phyloP scores from a whole-genome alignment of 2,888 invertebrate species.

The Sericinus montela region DNA sequence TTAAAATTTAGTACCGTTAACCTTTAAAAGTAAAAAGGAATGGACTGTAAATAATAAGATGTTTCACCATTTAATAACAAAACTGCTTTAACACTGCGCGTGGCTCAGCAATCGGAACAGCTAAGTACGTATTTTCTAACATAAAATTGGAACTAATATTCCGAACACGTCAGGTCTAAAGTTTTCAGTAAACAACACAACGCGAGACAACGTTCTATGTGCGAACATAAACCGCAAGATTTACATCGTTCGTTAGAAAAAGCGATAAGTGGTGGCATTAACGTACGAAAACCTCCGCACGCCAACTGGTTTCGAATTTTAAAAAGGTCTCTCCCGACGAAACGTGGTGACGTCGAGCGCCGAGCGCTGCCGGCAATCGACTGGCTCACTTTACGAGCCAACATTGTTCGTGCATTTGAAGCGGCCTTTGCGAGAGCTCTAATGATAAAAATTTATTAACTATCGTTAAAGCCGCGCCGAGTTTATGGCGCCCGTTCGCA shows the following conservation, averaged over 20 bases:
- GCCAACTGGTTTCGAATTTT: slow-evolving; percentile 8
- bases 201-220: slow-evolving; percentile 32
- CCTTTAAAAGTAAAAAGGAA: no score
- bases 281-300: slow-evolving; percentile 47
- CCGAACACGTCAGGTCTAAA: slow-evolving; percentile 21
- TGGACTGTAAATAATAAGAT: no score
- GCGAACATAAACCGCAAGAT: slow-evolving; percentile 45
- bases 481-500: slow-evolving; percentile 63
- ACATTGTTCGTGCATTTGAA: slow-evolving; percentile 33
- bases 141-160: slow-evolving; percentile 19
- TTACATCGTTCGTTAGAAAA: slow-evolving; percentile 36
- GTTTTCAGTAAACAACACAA: slow-evolving; percentile 28
- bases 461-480: slow-evolving; percentile 61
- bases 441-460: slow-evolving; percentile 72
- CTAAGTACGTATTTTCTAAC: slow-evolving; percentile 8
- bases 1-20: no score
- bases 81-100: neutral
- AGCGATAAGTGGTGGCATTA: slow-evolving; percentile 51
- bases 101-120: neutral
- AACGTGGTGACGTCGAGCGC: slow-evolving; percentile 29
- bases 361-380: slow-evolving; percentile 30
- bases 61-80: neutral
- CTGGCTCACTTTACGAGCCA: slow-evolving; percentile 24
- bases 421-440: slow-evolving; percentile 39
- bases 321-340: neutral